Evolutionary conservation across 2,888 invertebrate genomes (phyloP), one percentile per base, ranked within the genome.

Genomic region (Drosophila parthenogenetica): DNA sequence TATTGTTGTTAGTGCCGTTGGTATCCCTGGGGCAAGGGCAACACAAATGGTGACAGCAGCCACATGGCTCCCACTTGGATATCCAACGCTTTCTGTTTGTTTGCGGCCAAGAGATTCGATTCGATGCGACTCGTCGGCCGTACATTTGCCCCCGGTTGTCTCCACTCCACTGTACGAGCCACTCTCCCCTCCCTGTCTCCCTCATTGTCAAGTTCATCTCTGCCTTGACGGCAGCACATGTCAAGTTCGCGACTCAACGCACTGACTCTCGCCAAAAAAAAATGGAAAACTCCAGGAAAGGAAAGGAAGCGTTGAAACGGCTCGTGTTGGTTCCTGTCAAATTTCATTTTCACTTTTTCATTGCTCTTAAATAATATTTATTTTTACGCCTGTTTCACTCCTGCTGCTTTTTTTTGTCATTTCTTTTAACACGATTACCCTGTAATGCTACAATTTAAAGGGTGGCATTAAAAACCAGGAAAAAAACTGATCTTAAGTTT

Each of bases 341-440:
- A 81, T 69, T 73, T 74, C 71, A 69, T 72, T 75, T 77, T 50
- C 66, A 61, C 51, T 66, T 70, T 60, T 49, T 50, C 42, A 25
- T 57, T 53, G 67, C 68, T 77, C 66, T 67, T 59, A 66, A 81
- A 79, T 67, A 81, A 81, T 79, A 81, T 79, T 79, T 75, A 61
- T 55, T 68, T 68, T 69, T 17, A 59, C 63, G 68, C 67, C 32
- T 32, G 43, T 57, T 73, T 59, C 55, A 49, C 61, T 45, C 60
- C 22, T 45, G 35, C 22, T 45, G 35, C 46, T 43, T 16, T 13
- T 37, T n/a, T 5, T 7, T 25, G n/a, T 39, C 29, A 8, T n/a
- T 17, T 49, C 17, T 32, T 48, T 32, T 5, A 13, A 17, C 17
- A 13, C 17, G 14, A 14, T 49, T 62, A 62, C 48, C 42, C 62